These are phyloP conservation scores for Tachuris rubrigastra DNA, from an alignment of 2,113 vertebrate species.

Conservation along the genomic window DNA sequence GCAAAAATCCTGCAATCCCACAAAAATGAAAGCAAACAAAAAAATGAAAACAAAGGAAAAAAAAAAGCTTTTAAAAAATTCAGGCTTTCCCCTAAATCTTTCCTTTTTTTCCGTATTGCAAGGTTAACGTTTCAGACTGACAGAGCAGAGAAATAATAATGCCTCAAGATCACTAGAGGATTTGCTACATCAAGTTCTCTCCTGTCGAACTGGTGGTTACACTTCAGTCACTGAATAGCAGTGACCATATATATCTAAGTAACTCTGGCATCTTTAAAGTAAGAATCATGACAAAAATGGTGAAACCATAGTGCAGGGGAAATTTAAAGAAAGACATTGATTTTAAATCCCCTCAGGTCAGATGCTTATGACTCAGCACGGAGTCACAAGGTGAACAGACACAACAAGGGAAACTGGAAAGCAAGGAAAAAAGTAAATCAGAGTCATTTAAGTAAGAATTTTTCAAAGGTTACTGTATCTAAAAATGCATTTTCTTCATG, in stretches of 20 bases:
- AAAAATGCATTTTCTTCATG: neutral
- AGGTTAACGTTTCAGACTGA: neutral
- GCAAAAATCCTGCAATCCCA: neutral
- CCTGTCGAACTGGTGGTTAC: neutral
- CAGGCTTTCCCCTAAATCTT: neutral
- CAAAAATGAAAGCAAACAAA: fast-evolving
- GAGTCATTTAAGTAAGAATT: neutral
- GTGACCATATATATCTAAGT: neutral
- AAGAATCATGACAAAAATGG: neutral
- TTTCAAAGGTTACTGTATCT: neutral
- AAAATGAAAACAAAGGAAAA: too few species aligned
- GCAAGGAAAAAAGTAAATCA: neutral
- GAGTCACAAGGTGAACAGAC: neutral
- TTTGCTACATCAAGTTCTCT: neutral
- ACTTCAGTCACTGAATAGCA: neutral
- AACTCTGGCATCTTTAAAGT: neutral
- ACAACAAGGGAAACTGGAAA: neutral
- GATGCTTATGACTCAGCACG: neutral
- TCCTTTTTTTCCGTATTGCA: neutral
- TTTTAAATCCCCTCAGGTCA: neutral
- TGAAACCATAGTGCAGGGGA: neutral
- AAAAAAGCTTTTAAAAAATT: neutral
- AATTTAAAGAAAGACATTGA: neutral
- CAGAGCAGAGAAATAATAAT: neutral
- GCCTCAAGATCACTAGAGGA: neutral